Evolutionary conservation across 2,113 vertebrate genomes (phyloP).

Genomic region (Silurus glanis): DNA sequence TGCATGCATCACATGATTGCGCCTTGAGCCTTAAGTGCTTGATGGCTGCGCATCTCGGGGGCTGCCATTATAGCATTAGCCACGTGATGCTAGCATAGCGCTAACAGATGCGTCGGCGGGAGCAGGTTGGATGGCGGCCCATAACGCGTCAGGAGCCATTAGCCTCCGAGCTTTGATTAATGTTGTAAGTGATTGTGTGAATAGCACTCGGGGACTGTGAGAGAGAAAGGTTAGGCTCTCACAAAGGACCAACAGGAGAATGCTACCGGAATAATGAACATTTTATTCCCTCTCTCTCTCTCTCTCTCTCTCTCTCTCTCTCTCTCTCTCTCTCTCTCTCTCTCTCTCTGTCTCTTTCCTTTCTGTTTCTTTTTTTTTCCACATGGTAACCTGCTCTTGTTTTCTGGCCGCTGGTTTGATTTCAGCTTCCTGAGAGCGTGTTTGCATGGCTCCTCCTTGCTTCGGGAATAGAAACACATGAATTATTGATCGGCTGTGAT

Average conservation of each 20-base stretch:
- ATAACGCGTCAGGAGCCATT: conserved; percentile 87
- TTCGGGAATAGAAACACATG: conserved; percentile 73
- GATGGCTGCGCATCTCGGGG: conserved; percentile 62
- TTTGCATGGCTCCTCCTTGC: conserved; percentile 58
- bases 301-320: conserved; percentile 20
- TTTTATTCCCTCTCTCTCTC: conserved; percentile 34
- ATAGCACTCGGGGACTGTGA: conserved; percentile 77
- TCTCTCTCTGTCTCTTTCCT: too few species aligned
- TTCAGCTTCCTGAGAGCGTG: conserved; percentile 57
- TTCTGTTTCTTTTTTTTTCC: conserved; percentile 22
- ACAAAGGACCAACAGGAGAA: conserved; percentile 65
- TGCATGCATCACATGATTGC: conserved; percentile 68
- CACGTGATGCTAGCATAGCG: conserved; percentile 64
- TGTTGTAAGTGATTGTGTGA: conserved; percentile 86
- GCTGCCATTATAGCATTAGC: conserved; percentile 57
- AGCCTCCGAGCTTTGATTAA: conserved; percentile 85
- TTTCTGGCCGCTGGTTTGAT: conserved; percentile 27
- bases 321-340: conserved; percentile 6
- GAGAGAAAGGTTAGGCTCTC: conserved; percentile 81
- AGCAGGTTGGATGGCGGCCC: conserved; percentile 72
- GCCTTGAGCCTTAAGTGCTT: conserved; percentile 73
- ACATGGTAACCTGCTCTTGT: conserved; percentile 14
- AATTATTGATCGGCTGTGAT: conserved; percentile 77
- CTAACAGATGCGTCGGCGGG: conserved; percentile 67
- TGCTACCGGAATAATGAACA: conserved; percentile 71